These are phyloP conservation scores for Lysiphlebus fabarum DNA, from an alignment of 1,140 invertebrate species.

Conservation along the genomic window DNA sequence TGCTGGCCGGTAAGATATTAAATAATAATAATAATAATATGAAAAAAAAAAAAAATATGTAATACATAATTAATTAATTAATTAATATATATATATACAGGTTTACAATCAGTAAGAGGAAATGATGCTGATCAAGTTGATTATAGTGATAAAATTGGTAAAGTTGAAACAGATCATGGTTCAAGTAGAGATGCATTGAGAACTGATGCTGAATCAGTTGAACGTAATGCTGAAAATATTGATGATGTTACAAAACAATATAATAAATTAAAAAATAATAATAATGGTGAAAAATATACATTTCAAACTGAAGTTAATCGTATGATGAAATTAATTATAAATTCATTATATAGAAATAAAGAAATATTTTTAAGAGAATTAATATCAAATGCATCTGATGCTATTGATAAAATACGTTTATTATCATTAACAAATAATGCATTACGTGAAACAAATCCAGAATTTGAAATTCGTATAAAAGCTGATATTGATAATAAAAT, in stretches of 20 bases:
- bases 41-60: too few relatives aligned
- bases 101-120: slow-evolving; percentile 17
- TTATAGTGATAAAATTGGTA: slow-evolving; percentile 52
- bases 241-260: slow-evolving; percentile 88
- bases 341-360: slow-evolving; percentile 97
- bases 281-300: slow-evolving; percentile 87
- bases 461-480: slow-evolving; percentile 91
- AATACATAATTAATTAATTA: too few relatives aligned
- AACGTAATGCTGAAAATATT: slow-evolving; percentile 94
- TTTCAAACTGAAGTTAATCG: slow-evolving; percentile 98
- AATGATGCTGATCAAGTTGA: slow-evolving; percentile 41
- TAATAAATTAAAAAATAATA: slow-evolving; percentile 66
- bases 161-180: slow-evolving; percentile 73
- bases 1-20: too few relatives aligned
- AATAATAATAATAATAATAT: too few relatives aligned
- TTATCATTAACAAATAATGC: slow-evolving; percentile 84
- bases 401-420: slow-evolving; percentile 91
- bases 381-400: slow-evolving; percentile 96
- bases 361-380: slow-evolving; percentile 97
- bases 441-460: slow-evolving; percentile 74
- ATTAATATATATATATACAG: too few relatives aligned
- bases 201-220: slow-evolving; percentile 78
- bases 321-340: slow-evolving; percentile 99
- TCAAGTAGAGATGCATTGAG: slow-evolving; percentile 76
- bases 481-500: slow-evolving; percentile 94